Evolutionary conservation across 2,113 vertebrate species (phyloP).

Genomic region (Meriones unguiculatus): DNA sequence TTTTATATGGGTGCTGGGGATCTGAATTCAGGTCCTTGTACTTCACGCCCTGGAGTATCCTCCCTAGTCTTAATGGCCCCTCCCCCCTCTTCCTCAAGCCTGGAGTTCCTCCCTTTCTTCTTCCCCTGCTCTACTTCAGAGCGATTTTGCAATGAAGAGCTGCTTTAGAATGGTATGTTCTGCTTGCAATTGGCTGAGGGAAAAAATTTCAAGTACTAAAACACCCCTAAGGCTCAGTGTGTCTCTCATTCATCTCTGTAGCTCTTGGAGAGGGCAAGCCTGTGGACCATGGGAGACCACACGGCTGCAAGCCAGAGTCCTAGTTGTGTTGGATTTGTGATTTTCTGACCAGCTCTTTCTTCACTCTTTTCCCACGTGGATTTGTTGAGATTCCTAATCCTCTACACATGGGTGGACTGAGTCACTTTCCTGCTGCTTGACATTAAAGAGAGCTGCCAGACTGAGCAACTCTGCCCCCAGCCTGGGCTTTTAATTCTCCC

Average conservation of each 20-base stretch:
- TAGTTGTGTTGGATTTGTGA: fast-evolving
- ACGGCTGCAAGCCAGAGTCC: neutral
- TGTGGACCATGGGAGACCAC: neutral
- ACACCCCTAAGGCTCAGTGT: neutral
- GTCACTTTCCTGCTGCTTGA: constrained; percentile 69
- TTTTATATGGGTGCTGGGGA: neutral
- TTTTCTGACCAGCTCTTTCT: neutral
- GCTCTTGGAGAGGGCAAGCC: neutral
- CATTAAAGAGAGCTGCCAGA: constrained; percentile 71
- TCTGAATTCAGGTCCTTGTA: neutral
- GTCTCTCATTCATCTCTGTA: neutral
- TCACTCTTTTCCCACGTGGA: neutral
- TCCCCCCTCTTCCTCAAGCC: neutral
- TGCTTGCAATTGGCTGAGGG: neutral
- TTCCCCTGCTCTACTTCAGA: neutral
- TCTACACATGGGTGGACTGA: constrained; percentile 16
- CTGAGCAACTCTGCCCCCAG: constrained; percentile 61
- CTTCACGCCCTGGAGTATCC: fast-evolving
- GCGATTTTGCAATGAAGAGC: neutral
- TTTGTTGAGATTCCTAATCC: constrained; percentile 55
- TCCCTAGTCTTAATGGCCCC: too few species aligned
- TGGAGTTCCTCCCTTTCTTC: neutral
- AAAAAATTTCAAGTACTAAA: neutral
- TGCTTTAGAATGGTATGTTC: neutral
- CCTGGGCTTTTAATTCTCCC: constrained; percentile 56